Evolutionary conservation across 2,888 invertebrate species (phyloP).

Genomic region (Seladonia tumulorum): DNA sequence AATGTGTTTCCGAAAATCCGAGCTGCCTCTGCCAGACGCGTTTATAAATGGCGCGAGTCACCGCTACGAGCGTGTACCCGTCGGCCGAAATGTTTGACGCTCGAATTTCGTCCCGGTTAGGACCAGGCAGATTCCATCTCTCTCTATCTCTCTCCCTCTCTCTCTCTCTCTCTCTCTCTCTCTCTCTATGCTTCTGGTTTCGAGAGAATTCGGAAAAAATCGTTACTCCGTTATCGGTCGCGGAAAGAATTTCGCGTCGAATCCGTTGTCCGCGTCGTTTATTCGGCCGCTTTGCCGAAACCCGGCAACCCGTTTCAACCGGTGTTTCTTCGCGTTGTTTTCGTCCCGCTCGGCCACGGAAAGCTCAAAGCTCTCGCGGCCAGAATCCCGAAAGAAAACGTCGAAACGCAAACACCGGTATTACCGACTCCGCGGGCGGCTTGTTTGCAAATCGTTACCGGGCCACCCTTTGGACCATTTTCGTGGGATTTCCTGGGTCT

Average conservation of each 20-base stretch:
- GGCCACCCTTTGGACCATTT: slow-evolving; percentile 33
- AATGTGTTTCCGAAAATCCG: slow-evolving; percentile 45
- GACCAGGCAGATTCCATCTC: neutral
- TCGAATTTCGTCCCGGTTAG: neutral
- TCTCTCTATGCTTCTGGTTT: neutral
- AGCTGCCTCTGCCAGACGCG: slow-evolving; percentile 32
- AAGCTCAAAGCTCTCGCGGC: slow-evolving; percentile 6
- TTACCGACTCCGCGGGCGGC: slow-evolving; percentile 34
- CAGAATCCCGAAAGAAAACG: neutral
- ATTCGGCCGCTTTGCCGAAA: neutral
- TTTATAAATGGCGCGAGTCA: slow-evolving; percentile 32
- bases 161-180: neutral
- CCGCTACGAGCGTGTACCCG: slow-evolving; percentile 9
- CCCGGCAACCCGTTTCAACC: neutral
- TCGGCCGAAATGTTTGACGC: slow-evolving; percentile 20
- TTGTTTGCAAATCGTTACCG: slow-evolving; percentile 62
- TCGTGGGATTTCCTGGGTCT: slow-evolving; percentile 12
- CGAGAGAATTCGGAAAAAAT: slow-evolving; percentile 16
- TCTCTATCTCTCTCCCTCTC: neutral
- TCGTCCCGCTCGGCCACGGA: neutral
- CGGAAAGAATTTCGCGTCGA: neutral
- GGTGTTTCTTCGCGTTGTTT: neutral
- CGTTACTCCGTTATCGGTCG: slow-evolving; percentile 3
- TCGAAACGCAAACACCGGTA: slow-evolving; percentile 26
- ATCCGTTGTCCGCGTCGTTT: neutral